Base-by-base conservation (phyloP, 2,888 invertebrate species). In the Pristionchus fissidentatus region DNA sequence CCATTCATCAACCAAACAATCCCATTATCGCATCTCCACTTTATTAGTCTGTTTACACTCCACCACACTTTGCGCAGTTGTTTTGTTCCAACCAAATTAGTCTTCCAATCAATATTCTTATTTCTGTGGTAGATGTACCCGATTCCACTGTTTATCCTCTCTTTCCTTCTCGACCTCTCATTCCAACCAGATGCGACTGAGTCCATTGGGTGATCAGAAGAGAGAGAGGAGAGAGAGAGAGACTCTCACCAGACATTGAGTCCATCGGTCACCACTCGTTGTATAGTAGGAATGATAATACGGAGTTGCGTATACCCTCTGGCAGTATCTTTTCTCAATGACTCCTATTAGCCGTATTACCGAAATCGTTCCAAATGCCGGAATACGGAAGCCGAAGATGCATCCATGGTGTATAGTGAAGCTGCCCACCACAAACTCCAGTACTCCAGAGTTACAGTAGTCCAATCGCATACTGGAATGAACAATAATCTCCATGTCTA, bases 11-110 rank as follows among this genome's bases (percentile, higher is more conserved):
- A 43, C 43, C 26, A 35, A 7, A 73, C 38, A 73, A 73, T 13
- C 73, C 73, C 73, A 73, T 73, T 73, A 73, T 73, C 73, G 26
- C 46, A 38, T 70, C 70, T 19, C 73, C 29, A 26, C 46, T 73
- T 46, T 73, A 73, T 73, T 73, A n/a, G 7, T 19, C 29, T 73
- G 43, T 46, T 73, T 46, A 43, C 73, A 46, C 73, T n/a, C 70
- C 19, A 10, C 26, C 43, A 46, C 35, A n/a, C 41, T 35, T 8
- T 3, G 10, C 70, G 22, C 3, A 22, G 5, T 19, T 49, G 10
- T 38, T 70, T 70, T 26, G 32, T 19, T 70, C 41, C 41, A 41
- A 38, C 70, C 66, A 32, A 15, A 10, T 46, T 73, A n/a, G 5
- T 73, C 46, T 10, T 29, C 38, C 46, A 43, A 43, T 32, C 35